Base-by-base conservation (phyloP, 2,113 vertebrate genomes). In the Enhydra lutris region DNA sequence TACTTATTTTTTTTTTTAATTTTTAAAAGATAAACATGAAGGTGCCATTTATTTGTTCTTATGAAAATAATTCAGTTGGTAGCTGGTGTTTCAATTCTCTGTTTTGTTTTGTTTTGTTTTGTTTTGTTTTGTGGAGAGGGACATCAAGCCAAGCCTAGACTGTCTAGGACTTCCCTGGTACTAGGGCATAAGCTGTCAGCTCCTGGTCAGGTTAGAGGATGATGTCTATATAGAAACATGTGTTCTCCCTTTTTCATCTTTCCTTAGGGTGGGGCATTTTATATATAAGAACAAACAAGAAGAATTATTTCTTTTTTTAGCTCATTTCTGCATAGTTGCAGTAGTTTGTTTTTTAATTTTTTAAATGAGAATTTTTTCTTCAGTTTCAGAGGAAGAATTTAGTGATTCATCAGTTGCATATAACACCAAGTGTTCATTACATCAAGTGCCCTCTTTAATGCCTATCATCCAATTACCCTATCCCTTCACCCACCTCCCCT, bases 311-410 rank as follows among this genome's bases (percentile, higher is more conserved):
- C n/a, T 91, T 95, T 86, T 42, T 18, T 15, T 50, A 31, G 39
- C 23, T 94, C n/a, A 86, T 85, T 96, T 74, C 42, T 79, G 18
- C 29, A n/a, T 69, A 78, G 39, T 74, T 91, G 92, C 39, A 96
- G 17, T 63, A 57, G 42, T 65, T 65, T 65, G 34, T 73, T 74
- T 87, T 74, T 71, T 34, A 84, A 87, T 3, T 42, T 42, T 73
- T 74, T 45, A 42, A 57, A 71, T 57, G 18, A 71, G 36, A 52
- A 92, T 45, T 92, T 82, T 57, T 31, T 65, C 31, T 31, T 65
- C 31, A 7, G 63, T 31, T 34, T 34, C 63, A 65, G 29, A 65
- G 13, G 29, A 34, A 65, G 29, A 65, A 31, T 65, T 65, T 17
- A 65, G 63, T 65, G 63, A 65, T 65, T 65, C 63, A 65, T 31